Evolutionary conservation across 2,888 invertebrate genomes (phyloP).

Genomic region (Morpho achilles): DNA sequence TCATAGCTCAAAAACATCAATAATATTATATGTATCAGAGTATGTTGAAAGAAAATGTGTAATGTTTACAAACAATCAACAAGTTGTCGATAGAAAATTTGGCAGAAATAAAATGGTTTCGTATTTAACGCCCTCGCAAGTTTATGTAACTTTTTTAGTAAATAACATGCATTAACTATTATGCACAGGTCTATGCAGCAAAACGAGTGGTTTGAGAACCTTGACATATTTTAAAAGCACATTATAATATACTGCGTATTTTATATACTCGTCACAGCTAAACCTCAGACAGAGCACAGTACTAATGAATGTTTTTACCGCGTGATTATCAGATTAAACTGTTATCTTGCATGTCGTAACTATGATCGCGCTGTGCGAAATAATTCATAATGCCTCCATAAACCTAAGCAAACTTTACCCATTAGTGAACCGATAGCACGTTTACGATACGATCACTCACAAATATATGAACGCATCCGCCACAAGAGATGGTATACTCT

Average conservation of each 20-base stretch:
- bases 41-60: not conserved
- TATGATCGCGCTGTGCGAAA: slow-evolving; percentile 47
- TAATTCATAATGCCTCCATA: slow-evolving; percentile 34
- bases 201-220: slow-evolving; percentile 16
- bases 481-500: slow-evolving; percentile 20
- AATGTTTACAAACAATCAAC: slow-evolving; percentile 59
- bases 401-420: slow-evolving; percentile 41
- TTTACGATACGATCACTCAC: slow-evolving; percentile 19
- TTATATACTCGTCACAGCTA: slow-evolving; percentile 15
- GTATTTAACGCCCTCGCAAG: slow-evolving; percentile 1
- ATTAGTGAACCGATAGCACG: slow-evolving; percentile 60
- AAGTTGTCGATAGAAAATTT: slow-evolving; percentile 38
- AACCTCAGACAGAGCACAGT: slow-evolving; percentile 39
- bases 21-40: not conserved
- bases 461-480: slow-evolving; percentile 12
- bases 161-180: slow-evolving; percentile 2
- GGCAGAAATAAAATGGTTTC: slow-evolving; percentile 6
- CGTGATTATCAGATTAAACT: slow-evolving; percentile 68
- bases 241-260: slow-evolving; percentile 7
- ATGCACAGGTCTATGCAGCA: slow-evolving; percentile 9
- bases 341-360: slow-evolving; percentile 66
- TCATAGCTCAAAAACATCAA: not conserved
- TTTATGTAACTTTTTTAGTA: slow-evolving; percentile 5
- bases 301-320: slow-evolving; percentile 68
- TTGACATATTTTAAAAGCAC: slow-evolving; percentile 22